Evolutionary conservation across 2,888 invertebrate species (phyloP).

Genomic region (Macaria liturata): DNA sequence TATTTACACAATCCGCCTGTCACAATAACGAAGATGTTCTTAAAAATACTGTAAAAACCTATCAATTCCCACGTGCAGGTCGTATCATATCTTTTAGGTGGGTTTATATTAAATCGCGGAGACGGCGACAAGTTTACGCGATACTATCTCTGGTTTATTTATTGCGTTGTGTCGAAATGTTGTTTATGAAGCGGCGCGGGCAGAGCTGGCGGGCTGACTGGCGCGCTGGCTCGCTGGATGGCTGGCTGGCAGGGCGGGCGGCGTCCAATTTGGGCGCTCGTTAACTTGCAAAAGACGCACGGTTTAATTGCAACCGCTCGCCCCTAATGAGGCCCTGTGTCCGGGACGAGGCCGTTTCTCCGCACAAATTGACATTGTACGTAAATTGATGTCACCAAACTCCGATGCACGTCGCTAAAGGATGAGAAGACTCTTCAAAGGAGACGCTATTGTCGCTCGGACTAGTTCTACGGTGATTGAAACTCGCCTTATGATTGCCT

Average conservation of each 20-base stretch:
- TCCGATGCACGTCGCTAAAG: conserved; percentile 48
- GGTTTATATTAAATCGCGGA: conserved; percentile 20
- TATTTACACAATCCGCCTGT: conserved; percentile 11
- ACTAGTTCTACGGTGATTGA: not conserved
- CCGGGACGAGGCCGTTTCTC: conserved; percentile 62
- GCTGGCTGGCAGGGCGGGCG: conserved; percentile 38
- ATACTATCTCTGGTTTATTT: conserved; percentile 23
- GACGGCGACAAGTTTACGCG: conserved; percentile 23
- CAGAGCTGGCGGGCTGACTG: conserved; percentile 50
- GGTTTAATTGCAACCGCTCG: conserved; percentile 79
- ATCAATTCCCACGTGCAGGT: conserved; percentile 11
- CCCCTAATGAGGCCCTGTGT: conserved; percentile 77
- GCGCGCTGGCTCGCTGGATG: conserved; percentile 22
- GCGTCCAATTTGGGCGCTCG: conserved; percentile 77
- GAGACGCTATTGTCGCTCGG: conserved; percentile 2
- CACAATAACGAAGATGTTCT: conserved; percentile 4
- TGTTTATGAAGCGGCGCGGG: conserved; percentile 66
- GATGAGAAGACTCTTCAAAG: conserved; percentile 40
- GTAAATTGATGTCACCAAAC: conserved; percentile 71
- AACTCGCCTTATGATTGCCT: not conserved
- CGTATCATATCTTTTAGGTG: conserved; percentile 22
- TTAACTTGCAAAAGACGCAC: conserved; percentile 80
- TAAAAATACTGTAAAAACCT: conserved; percentile 11
- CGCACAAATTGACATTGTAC: conserved; percentile 78
- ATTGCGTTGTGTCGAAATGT: conserved; percentile 24